phyloP scores from a whole-genome alignment of 2,113 vertebrate species.

The Chaetodon trifascialis region DNA sequence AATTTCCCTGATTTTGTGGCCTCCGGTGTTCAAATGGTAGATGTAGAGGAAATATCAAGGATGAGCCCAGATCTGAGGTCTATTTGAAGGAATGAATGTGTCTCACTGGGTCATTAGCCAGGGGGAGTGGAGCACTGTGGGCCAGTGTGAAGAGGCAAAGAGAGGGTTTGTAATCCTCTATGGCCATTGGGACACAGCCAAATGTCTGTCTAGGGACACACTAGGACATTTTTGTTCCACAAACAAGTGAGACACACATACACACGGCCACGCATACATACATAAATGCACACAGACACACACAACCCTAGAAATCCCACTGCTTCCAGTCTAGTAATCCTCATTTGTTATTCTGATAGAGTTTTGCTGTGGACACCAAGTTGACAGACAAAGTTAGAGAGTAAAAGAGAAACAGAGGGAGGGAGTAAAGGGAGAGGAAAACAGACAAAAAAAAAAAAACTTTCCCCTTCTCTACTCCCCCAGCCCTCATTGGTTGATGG shows the following conservation, averaged over 20 bases:
- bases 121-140: conserved; percentile 74
- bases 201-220: conserved; percentile 81
- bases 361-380: conserved; percentile 80
- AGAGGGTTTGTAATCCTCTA: conserved; percentile 83
- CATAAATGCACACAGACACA: conserved; percentile 58
- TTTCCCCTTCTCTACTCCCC: conserved; percentile 60
- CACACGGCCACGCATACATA: conserved; percentile 57
- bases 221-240: conserved; percentile 82
- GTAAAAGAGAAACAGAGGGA: conserved; percentile 73
- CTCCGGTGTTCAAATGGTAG: conserved; percentile 28
- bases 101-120: conserved; percentile 77
- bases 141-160: conserved; percentile 83
- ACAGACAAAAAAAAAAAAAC: conserved; percentile 60
- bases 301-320: conserved; percentile 71
- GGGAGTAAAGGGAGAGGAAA: conserved; percentile 67
- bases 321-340: conserved; percentile 78
- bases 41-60: conserved; percentile 47
- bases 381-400: conserved; percentile 82
- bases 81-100: conserved; percentile 76
- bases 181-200: conserved; percentile 76
- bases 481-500: conserved; percentile 77
- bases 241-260: conserved; percentile 74
- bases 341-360: conserved; percentile 82
- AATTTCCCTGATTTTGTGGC: conserved; percentile 13
- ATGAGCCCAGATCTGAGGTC: conserved; percentile 65